phyloP scores from a whole-genome alignment of 2,113 vertebrate genomes.

The Dermatemys mawii region DNA sequence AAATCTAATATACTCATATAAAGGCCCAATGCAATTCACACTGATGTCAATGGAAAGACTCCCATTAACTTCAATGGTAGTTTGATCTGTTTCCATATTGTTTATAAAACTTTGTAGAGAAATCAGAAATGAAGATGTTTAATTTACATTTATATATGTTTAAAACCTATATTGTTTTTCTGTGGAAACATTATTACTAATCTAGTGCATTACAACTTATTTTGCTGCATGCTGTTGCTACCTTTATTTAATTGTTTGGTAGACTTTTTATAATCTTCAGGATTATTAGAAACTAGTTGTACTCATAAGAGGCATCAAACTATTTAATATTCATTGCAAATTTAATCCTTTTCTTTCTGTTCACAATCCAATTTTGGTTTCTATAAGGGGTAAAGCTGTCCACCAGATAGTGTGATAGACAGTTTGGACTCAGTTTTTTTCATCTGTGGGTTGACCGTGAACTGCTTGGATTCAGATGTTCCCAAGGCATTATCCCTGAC shows the following conservation, averaged over 20 bases:
- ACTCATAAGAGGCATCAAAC: background rate
- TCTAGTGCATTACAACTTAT: background rate
- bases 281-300: background rate
- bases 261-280: background rate
- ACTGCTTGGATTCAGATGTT: background rate
- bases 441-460: background rate
- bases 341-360: background rate
- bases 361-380: background rate
- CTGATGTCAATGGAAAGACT: background rate
- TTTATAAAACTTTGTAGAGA: background rate
- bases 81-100: background rate
- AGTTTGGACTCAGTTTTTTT: background rate
- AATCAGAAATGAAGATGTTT: background rate
- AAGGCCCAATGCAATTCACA: background rate
- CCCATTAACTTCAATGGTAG: background rate
- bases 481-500: background rate
- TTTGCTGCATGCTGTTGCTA: background rate
- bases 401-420: background rate
- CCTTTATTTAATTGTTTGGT: background rate
- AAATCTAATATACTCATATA: background rate
- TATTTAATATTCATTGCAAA: background rate
- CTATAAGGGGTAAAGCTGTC: background rate
- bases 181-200: background rate
- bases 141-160: background rate
- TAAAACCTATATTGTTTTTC: background rate